Base-by-base conservation (phyloP, 1,140 invertebrate genomes). In the Atopsyche davidsoni region DNA sequence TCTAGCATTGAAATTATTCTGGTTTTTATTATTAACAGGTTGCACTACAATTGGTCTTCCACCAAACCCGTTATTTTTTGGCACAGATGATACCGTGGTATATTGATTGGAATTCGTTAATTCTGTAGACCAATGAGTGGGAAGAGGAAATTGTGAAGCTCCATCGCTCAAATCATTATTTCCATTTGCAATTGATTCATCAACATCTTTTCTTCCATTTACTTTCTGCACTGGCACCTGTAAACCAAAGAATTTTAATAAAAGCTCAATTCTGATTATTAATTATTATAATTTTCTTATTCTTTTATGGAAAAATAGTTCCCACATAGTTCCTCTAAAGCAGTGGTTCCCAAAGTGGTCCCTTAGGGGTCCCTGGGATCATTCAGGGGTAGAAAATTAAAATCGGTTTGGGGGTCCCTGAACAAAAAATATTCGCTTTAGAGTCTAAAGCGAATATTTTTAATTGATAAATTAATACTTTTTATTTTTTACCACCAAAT, bases 61-160 rank as follows among this genome's bases (percentile, higher is more conserved):
- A 13, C 46, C 43, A 21, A 53, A 53, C 10, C 46, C 41, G 9
- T 25, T 34, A 13, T 21, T 46, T n/a, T 21, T 42, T 3, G 24
- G 22, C 2, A 42, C 2, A 4, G 55, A 43, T n/a, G 22, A 38
- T 7, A 51, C n/a, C 4, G 55, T 57, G 2, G 55, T 57, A 19
- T 41, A 46, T 18, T 31, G 25, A 32, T 57, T 50, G 18, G 13
- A 14, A 22, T 47, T 51, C 1, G 39, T 25, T 2, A 47, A 21
- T 25, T 57, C 55, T n/a, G 55, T 57, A 24, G 55, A 57, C 55
- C 55, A 57, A 34, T 57, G 55, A 3, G 51, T 57, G 2, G 55
- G 51, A 4, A 53, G 19, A 11, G 46, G 21, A 17, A 53, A 53
- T 2, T 24, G 28, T 18, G 22, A n/a, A 21, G 38, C 35, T 38